A percentile compares a stretch with the other conserved stretches of the same genome.
Conservation (phyloP, 2,797 vertebrate genomes). For the Paguma larvata region DNA sequence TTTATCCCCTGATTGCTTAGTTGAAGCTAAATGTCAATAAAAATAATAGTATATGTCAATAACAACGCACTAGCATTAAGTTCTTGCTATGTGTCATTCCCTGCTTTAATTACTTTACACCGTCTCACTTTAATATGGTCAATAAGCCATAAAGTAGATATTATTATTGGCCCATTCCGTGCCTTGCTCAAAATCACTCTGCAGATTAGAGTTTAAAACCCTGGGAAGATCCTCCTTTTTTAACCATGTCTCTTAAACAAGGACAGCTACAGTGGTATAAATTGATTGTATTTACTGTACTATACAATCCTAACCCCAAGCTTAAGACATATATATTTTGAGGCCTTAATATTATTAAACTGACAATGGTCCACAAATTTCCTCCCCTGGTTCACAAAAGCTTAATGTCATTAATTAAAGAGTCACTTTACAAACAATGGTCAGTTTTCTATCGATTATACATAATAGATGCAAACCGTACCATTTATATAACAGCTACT, state of each 20-base stretch:
- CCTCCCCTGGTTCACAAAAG: background rate
- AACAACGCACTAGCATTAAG: background rate
- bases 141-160: background rate
- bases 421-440: background rate
- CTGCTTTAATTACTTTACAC: background rate
- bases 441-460: background rate
- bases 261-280: background rate
- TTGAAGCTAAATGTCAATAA: background rate
- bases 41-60: background rate
- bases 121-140: background rate
- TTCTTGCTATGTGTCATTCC: background rate
- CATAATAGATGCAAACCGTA: background rate
- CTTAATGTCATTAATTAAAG: background rate
- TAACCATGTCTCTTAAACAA: background rate
- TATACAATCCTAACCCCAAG: background rate
- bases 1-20: background rate
- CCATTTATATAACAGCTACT: background rate
- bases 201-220: background rate
- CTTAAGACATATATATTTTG: background rate
- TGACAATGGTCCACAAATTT: background rate
- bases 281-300: background rate
- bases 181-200: background rate
- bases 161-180: background rate
- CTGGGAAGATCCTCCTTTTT: background rate
- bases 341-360: background rate